A percentile compares a stretch with the other conserved stretches of the same genome.
These are phyloP conservation scores for Phymorhynchus buccinoides DNA, from an alignment of 1,140 invertebrate species.

Conservation along the genomic window DNA sequence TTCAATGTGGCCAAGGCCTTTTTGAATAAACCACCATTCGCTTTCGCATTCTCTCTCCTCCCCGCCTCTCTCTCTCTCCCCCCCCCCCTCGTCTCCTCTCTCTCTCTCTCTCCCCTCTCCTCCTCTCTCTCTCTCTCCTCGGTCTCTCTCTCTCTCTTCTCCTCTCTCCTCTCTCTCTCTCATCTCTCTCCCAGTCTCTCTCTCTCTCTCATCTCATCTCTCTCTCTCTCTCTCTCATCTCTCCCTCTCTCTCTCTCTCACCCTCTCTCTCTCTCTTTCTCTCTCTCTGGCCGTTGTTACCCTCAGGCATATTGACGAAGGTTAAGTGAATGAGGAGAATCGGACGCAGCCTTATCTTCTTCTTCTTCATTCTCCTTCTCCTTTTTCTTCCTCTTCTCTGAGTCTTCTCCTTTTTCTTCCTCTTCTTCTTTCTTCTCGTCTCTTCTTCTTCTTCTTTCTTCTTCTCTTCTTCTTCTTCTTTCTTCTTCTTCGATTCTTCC, in stretches of 20 bases:
- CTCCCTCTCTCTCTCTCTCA: not conserved
- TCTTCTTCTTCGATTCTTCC: not conserved
- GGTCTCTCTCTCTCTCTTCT: too few relatives aligned
- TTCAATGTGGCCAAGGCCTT: too few relatives aligned
- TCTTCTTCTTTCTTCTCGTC: not conserved
- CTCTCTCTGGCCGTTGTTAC: not conserved
- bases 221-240: not conserved
- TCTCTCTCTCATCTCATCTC: not conserved
- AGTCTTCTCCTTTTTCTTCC: not conserved
- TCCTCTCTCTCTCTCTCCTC: too few relatives aligned
- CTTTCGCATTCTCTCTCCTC: too few relatives aligned
- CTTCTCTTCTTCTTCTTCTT: not conserved
- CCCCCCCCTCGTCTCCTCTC: too few relatives aligned
- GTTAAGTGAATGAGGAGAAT: too few relatives aligned
- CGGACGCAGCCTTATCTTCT: constrained; percentile 21
- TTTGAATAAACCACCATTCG: too few relatives aligned
- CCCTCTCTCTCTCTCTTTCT: too few relatives aligned
- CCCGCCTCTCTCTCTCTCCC: too few relatives aligned
- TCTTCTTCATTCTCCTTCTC: not conserved
- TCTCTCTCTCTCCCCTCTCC: too few relatives aligned
- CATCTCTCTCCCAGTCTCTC: too few relatives aligned
- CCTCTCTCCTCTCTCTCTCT: too few relatives aligned
- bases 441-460: not conserved
- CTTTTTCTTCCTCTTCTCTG: not conserved
- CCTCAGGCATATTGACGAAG: not conserved